These are phyloP conservation scores for Homarus gammarus DNA, from an alignment of 2,888 invertebrate genomes.

Conservation along the genomic window DNA sequence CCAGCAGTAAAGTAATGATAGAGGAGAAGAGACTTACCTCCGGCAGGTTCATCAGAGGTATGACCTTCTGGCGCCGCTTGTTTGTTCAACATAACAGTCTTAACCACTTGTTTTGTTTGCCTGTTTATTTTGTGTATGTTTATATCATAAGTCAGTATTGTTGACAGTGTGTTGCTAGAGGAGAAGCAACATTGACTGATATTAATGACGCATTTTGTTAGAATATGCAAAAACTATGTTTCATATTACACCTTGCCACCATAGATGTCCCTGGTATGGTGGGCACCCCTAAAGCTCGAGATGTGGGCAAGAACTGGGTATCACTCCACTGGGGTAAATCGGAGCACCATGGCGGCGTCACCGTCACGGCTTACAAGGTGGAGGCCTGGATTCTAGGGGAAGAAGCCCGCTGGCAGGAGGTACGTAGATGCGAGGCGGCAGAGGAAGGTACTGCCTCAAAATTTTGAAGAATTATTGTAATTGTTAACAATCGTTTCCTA, in stretches of 20 bases:
- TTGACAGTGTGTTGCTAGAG: not conserved
- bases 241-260: conserved; percentile 76
- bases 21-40: conserved; percentile 61
- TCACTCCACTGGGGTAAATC: conserved; percentile 91
- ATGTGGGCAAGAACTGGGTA: conserved; percentile 91
- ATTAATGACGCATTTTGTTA: not conserved
- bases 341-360: conserved; percentile 84
- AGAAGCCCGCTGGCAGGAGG: conserved; percentile 90
- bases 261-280: conserved; percentile 91
- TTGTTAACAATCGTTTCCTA: not conserved
- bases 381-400: conserved; percentile 88
- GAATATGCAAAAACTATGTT: too few relatives aligned
- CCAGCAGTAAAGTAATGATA: not conserved
- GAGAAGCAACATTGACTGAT: not conserved
- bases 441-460: too few relatives aligned
- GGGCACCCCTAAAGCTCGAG: conserved; percentile 87
- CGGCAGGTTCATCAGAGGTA: conserved; percentile 75
- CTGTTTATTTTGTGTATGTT: too few relatives aligned
- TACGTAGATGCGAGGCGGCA: conserved; percentile 77
- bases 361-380: conserved; percentile 89
- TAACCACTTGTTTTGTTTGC: too few relatives aligned
- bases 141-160: too few relatives aligned
- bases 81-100: too few relatives aligned
- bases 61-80: too few relatives aligned
- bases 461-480: too few relatives aligned